Evolutionary conservation across 2,888 invertebrate genomes (phyloP), one percentile per base, ranked within the genome.

Genomic region (Melikaiella ostensackeni): DNA sequence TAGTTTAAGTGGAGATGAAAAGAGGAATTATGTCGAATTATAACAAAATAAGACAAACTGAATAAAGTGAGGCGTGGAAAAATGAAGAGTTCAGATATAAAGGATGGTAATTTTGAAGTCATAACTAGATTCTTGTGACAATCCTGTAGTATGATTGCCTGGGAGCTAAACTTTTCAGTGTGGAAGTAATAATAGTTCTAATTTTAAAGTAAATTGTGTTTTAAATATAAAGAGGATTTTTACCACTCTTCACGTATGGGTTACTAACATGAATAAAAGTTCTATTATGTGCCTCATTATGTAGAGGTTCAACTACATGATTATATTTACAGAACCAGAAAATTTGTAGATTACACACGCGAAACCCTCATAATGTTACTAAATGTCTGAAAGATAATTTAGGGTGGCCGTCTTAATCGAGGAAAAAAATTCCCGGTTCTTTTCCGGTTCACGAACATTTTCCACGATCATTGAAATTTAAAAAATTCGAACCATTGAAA

Each of bases 11-110:
- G 35, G n/a, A 62, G 30, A 33, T 35, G 33, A 33, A 33, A 16
- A n/a, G n/a, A 50, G 50, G 50, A n/a, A 50, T 50, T 50, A 1
- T n/a, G 50, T n/a, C 8, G n/a, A n/a, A 8, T 46, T 46, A 46
- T 7, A 46, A n/a, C 8, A 64, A 38, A 38, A 27, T 30, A 0
- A 70, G 50, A 24, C 11, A 38, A 70, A 70, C 30, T 50, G 6
- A 5, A 19, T 70, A 50, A 46, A 70, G 70, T 70, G 46, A 33
- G 66, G 27, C 70, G 70, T 70, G 70, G 70, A 70, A 70, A 70
- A 70, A 70, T 50, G 11, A 70, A 33, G 46, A 30, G 27, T 13
- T 13, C 1, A 50, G 42, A n/a, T 19, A 70, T 50, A 27, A 50
- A 19, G 42, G 24, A 30, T 30, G n/a, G 27, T n/a, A 30, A 70